Evolutionary conservation across 2,113 vertebrate species (phyloP).

Genomic region (Mesitornis unicolor): DNA sequence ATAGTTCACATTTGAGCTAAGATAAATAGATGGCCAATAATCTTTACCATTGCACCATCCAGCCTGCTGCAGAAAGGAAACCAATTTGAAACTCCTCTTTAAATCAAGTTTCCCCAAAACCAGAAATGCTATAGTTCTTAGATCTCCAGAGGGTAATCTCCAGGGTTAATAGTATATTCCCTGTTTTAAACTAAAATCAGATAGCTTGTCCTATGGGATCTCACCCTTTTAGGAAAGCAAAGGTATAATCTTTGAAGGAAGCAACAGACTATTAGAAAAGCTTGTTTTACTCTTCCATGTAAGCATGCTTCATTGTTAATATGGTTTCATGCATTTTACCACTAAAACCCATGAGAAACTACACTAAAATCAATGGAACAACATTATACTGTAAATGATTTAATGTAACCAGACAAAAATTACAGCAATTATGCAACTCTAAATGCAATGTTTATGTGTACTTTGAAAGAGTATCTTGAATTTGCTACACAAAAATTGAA

Average conservation of each 20-base stretch:
- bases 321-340: background rate
- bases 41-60: background rate
- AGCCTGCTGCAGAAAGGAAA: background rate
- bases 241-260: background rate
- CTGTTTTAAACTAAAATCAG: background rate
- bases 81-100: background rate
- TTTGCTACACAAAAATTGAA: background rate
- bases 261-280: background rate
- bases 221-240: background rate
- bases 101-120: background rate
- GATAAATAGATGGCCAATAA: background rate
- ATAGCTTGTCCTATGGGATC: background rate
- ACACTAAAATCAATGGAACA: background rate
- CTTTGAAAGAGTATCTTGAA: background rate
- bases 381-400: background rate
- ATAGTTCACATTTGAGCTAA: background rate
- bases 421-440: background rate
- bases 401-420: background rate
- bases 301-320: background rate
- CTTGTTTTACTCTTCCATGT: background rate
- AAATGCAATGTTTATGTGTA: background rate
- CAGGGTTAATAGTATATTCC: background rate
- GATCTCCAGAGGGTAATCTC: background rate
- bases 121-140: background rate
- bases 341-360: background rate